These are phyloP conservation scores for Cyanoramphus novaezelandiae DNA, from an alignment of 2,113 vertebrate genomes.

Conservation along the genomic window DNA sequence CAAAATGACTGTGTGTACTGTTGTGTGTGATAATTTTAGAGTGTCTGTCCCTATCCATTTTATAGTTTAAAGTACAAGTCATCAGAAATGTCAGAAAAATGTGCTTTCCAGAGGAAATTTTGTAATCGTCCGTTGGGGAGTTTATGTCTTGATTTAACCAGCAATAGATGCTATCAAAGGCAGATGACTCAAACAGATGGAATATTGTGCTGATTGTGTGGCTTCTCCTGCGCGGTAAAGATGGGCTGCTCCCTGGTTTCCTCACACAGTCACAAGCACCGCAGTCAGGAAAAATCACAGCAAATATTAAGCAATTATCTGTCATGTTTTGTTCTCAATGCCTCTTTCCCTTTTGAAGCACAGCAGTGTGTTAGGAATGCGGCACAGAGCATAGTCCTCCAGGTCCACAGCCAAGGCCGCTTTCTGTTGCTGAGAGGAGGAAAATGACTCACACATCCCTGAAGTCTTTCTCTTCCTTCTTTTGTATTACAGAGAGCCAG, in stretches of 20 bases:
- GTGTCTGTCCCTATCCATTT: not conserved
- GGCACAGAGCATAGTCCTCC: not conserved
- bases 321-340: not conserved
- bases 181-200: slow-evolving; percentile 17
- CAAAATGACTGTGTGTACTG: not conserved
- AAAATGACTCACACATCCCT: slow-evolving; percentile 18
- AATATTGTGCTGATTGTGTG: not conserved
- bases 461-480: slow-evolving; percentile 34
- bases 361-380: not conserved
- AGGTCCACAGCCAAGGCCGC: not conserved
- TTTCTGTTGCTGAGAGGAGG: not conserved
- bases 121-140: not conserved
- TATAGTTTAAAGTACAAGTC: not conserved
- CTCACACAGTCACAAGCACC: not conserved
- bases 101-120: slow-evolving; percentile 17
- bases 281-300: not conserved
- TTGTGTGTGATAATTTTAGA: not conserved
- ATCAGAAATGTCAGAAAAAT: not conserved
- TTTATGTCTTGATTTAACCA: slow-evolving; percentile 4
- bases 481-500: slow-evolving; percentile 16
- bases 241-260: not conserved
- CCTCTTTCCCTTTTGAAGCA: not conserved
- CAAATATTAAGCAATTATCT: not conserved
- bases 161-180: not conserved
- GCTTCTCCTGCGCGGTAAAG: not conserved